Evolutionary conservation across 2,888 invertebrate genomes (phyloP), one percentile per base, ranked within the genome.

Genomic region (Nomada fucata): DNA sequence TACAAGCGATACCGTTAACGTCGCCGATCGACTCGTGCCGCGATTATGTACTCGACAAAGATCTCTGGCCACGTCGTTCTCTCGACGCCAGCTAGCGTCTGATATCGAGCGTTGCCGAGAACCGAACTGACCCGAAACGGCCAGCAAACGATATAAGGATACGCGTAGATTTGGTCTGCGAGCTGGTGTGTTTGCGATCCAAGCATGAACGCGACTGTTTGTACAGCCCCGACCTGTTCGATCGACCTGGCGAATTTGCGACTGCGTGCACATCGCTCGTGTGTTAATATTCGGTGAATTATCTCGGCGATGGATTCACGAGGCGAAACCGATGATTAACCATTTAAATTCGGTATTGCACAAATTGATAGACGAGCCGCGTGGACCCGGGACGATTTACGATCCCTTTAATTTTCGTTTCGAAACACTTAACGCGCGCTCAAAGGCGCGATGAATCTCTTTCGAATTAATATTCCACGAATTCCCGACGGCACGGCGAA

Each of bases 71-170:
- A 53, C 47, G 23, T 50, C 50, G 15, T 52, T 71, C 61, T n/a
- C 53, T 55, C 47, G 50, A 53, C 47, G 36, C 64, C 15, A 53
- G 42, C 13, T 26, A 26, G 26, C 67, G 53, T 53, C 59, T 70
- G 52, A 57, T 18, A 29, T 69, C 67, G 52, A 59, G 70, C 67
- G 42, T 76, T 68, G 64, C 44, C 71, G 67, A 71, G 79, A 82
- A 84, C 76, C 69, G 76, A 52, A 79, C 71, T 70, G 69, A 83
- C 65, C 84, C 72, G 76, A 77, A 78, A 73, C 76, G 78, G 74
- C 78, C 74, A 53, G 77, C 67, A 83, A 84, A 79, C 87, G 87
- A 86, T 90, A 88, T 86, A 89, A 90, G 85, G 86, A 89, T 87
- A 86, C 82, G 69, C 69, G 75, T 73, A 76, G 74, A 80, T 72